Evolutionary conservation across 2,888 invertebrate species (phyloP).

Genomic region (Drosophila anomalipes): DNA sequence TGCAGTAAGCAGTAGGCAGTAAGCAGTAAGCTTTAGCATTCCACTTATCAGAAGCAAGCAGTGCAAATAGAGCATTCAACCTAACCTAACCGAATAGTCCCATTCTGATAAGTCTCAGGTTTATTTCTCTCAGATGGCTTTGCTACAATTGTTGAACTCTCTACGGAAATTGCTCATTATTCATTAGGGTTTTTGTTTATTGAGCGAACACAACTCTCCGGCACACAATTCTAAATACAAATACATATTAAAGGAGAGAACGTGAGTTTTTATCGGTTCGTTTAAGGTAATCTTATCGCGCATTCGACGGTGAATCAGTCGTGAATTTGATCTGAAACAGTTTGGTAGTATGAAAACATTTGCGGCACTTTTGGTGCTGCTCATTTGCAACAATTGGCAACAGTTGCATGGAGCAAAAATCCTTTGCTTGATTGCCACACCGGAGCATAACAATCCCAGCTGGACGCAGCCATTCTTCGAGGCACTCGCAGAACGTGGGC

Average conservation of each 20-base stretch:
- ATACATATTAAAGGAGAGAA: conserved; percentile 1
- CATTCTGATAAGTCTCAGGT: conserved; percentile 7
- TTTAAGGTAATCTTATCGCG: conserved; percentile 35
- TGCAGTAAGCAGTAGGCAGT: neutral
- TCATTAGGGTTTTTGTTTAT: conserved; percentile 3
- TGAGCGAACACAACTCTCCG: conserved; percentile 8
- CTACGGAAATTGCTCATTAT: neutral
- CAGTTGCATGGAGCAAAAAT: conserved; percentile 53
- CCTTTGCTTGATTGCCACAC: conserved; percentile 56
- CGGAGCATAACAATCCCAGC: conserved; percentile 59
- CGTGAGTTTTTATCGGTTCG: conserved; percentile 1
- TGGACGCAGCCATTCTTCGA: conserved; percentile 61
- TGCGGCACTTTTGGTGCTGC: conserved; percentile 12
- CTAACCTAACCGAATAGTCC: neutral
- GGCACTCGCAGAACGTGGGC: conserved; percentile 54
- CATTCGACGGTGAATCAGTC: conserved; percentile 49
- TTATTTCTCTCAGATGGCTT: conserved; percentile 12
- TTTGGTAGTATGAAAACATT: conserved; percentile 36
- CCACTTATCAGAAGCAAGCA: neutral
- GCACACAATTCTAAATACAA: conserved; percentile 2
- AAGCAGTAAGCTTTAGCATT: neutral
- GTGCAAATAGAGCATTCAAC: neutral
- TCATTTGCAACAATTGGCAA: conserved; percentile 28
- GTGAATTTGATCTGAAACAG: neutral
- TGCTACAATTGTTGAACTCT: neutral